A percentile compares a stretch with the other conserved stretches of the same genome.
Conservation (phyloP, 2,888 invertebrate genomes). For the Brachypterus glaber region DNA sequence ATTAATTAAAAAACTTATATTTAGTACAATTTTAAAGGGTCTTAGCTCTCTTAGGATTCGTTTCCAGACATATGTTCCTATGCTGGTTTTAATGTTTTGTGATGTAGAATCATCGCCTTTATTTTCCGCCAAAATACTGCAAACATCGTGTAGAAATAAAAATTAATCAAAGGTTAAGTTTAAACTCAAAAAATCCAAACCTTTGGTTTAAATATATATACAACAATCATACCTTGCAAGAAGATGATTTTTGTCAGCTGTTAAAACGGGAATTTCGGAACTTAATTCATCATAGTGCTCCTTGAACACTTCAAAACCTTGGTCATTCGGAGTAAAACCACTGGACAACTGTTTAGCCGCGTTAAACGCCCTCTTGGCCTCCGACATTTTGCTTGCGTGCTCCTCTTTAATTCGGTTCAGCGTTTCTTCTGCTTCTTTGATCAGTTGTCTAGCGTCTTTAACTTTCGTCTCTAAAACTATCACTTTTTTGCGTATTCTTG, state of each 20-base stretch:
- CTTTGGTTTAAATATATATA: too few species aligned
- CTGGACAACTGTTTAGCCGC: slow-evolving; percentile 49
- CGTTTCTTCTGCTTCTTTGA: slow-evolving; percentile 31
- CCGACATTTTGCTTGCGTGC: slow-evolving; percentile 30
- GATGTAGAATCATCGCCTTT: too few species aligned
- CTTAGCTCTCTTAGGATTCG: too few species aligned
- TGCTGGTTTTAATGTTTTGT: too few species aligned
- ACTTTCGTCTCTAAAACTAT: slow-evolving; percentile 33
- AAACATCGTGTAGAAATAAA: too few species aligned
- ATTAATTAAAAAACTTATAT: too few species aligned
- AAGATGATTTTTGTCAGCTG: slow-evolving; percentile 47
- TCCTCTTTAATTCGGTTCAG: slow-evolving; percentile 32
- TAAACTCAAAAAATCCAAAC: too few species aligned
- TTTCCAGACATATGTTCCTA: too few species aligned
- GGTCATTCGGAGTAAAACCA: slow-evolving; percentile 48
- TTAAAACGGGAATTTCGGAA: slow-evolving; percentile 44
- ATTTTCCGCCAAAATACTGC: too few species aligned
- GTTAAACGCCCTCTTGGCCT: slow-evolving; percentile 44
- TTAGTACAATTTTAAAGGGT: too few species aligned
- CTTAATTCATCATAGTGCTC: slow-evolving; percentile 48
- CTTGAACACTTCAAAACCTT: slow-evolving; percentile 45
- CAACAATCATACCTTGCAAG: too few species aligned
- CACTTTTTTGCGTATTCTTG: slow-evolving; percentile 24
- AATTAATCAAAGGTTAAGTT: too few species aligned
- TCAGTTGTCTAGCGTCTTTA: slow-evolving; percentile 30